Base-by-base conservation (phyloP, 2,797 vertebrate genomes). In the Semotilus atromaculatus region DNA sequence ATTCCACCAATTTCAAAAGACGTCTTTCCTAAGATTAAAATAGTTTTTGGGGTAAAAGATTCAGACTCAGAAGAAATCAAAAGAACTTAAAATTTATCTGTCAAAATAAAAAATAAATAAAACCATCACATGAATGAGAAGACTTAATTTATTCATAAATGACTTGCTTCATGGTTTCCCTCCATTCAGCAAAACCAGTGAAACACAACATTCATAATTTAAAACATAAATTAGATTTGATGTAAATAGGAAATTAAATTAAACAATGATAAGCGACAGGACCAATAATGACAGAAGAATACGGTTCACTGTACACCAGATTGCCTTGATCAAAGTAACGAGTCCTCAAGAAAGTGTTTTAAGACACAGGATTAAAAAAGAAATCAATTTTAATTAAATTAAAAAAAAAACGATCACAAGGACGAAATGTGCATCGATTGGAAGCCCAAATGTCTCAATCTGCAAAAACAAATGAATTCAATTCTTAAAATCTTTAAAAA, bases 171-270 rank as follows among this genome's bases (percentile, higher is more conserved):
- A 60, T 73, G 71, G 91, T 92, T 89, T 91, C 91, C 88, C 92
- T 90, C 89, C 77, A 90, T 91, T 90, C 88, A 88, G 88, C 86
- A 91, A 92, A 83, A 81, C 92, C 93, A 93, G 91, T 91, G 89
- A 91, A 91, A 86, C 91, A 92, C 91, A 95, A 92, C 89, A 94
- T 90, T 93, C 93, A 96, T 96, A 96, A 96, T 94, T 96, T 96
- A 96, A 95, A 90, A 92, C 93, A 95, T 96, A 96, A 96, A 96
- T 96, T 95, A 96, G 93, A 90, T 91, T 94, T 85, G 77, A 90
- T 92, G 94, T 94, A 95, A 94, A 95, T 94, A 95, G 91, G 92
- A 93, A 92, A 92, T 96, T 96, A 96, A 96, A 96, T 96, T 94
- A 95, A 89, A 94, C 93, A 85, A 80, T 18, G 60, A 38, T 8